Evolutionary conservation across 2,888 invertebrate species (phyloP), one percentile per base, ranked within the genome.

Genomic region (Buathra laborator): DNA sequence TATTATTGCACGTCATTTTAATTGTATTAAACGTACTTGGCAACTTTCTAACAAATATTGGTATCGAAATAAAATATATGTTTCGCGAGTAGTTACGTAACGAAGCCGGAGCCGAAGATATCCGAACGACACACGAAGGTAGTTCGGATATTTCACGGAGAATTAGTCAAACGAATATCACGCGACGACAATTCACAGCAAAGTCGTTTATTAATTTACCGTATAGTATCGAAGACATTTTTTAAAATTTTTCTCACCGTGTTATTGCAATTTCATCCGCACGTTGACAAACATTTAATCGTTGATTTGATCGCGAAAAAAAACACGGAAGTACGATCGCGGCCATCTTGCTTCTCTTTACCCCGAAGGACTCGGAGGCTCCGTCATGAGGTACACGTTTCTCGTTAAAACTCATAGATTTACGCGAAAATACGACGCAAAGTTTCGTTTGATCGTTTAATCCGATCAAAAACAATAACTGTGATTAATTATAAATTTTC

Each of bases 301-400:
- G 72, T 71, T 75, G 14, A 46, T 37, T 86, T 86, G 86, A 88
- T 86, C 85, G 75, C 32, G 7, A 37, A 37, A 6, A 70, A 51
- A 79, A 79, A 74, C 44, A 64, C 87, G 91, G 91, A 91, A 91
- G 78, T 77, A 37, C 70, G 68, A 37, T 29, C n/a, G 66, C 71
- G 64, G 86, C 91, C 92, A 92, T 91, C 76, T 91, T 91, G 86
- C 70, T 85, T 77, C 89, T 90, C 91, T 91, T 90, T 91, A 88
- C 85, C 77, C 83, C 83, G 84, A 72, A 84, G 86, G 81, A 88
- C 89, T 89, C 84, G 67, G 85, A 85, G 85, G 79, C 84, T 85
- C 86, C 88, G 84, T 87, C 87, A 92, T 92, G 92, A 92, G 92
- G 92, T 92, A 92, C 68, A 86, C 59, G 66, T 72, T 83, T 79